Percentiles rank a stretch among this genome's conserved stretches.
phyloP scores from a whole-genome alignment of 2,888 invertebrate genomes.

The Pseudolycoriella hygida region DNA sequence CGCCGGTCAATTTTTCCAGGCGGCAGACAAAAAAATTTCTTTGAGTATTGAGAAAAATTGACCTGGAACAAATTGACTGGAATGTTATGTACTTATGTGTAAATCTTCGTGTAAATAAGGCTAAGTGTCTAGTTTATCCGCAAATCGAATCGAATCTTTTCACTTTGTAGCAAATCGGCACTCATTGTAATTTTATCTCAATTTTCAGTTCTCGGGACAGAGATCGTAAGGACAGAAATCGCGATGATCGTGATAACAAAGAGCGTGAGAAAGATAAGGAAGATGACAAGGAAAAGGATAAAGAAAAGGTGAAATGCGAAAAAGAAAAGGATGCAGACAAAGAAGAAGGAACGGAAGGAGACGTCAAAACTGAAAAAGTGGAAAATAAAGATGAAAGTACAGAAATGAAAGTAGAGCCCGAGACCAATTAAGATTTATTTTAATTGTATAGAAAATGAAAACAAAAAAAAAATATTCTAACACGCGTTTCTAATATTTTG shows the following conservation, averaged over 20 bases:
- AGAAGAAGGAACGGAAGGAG: constrained; percentile 26
- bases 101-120: no score
- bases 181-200: neutral
- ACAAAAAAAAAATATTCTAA: no score
- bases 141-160: neutral
- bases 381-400: neutral
- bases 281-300: constrained; percentile 1
- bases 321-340: constrained; percentile 22
- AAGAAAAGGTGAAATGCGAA: constrained; percentile 1
- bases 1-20: no score
- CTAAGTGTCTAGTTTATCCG: neutral
- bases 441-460: no score
- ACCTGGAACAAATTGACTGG: neutral
- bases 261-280: constrained; percentile 40
- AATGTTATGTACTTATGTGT: no score
- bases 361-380: constrained; percentile 10
- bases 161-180: no score
- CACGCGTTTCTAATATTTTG: no score
- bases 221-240: neutral
- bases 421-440: no score
- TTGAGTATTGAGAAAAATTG: no score
- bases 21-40: no score
- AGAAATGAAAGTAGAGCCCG: no score
- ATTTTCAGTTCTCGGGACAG: neutral
- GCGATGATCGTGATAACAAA: constrained; percentile 29